Evolutionary conservation across 1,140 invertebrate species (phyloP).

Genomic region (Drosophila nasuta): DNA sequence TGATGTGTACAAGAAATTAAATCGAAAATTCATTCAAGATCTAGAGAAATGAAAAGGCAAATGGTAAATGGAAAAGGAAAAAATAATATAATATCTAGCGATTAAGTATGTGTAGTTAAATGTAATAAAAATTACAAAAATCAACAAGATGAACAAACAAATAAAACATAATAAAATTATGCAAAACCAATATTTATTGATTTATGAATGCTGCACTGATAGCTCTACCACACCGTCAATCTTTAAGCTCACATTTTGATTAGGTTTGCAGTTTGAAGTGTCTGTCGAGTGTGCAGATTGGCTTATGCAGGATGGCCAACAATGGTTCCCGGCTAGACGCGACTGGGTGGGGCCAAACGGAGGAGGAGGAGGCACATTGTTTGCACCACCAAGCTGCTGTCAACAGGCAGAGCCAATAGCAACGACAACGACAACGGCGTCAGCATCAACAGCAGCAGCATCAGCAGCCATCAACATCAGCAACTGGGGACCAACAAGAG

Average conservation of each 20-base stretch:
- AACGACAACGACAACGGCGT: conserved; percentile 25
- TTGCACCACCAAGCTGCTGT: conserved; percentile 40
- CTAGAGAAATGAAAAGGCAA: conserved; percentile 13
- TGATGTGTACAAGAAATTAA: conserved; percentile 50
- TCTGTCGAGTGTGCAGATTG: conserved; percentile 36
- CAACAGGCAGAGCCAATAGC: conserved; percentile 34
- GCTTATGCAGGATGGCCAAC: conserved; percentile 34
- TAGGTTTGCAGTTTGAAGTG: conserved; percentile 40
- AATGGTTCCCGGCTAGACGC: conserved; percentile 16
- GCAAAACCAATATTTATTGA: conserved; percentile 58
- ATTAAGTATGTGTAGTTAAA: conserved; percentile 81
- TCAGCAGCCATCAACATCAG: conserved; percentile 22
- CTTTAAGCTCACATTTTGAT: conserved; percentile 36
- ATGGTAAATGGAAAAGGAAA: conserved; percentile 39
- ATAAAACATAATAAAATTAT: conserved; percentile 82
- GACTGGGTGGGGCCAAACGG: neutral
- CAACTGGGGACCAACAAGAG: conserved; percentile 27
- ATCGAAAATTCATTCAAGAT: conserved; percentile 30
- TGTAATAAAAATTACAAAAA: conserved; percentile 73
- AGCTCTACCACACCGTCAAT: conserved; percentile 9
- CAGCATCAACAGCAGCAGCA: conserved; percentile 31
- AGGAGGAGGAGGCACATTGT: conserved; percentile 12
- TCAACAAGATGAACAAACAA: conserved; percentile 58
- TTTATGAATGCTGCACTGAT: neutral
- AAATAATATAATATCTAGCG: conserved; percentile 56